phyloP scores from a whole-genome alignment of 2,113 vertebrate genomes.

The Chroicocephalus ridibundus region DNA sequence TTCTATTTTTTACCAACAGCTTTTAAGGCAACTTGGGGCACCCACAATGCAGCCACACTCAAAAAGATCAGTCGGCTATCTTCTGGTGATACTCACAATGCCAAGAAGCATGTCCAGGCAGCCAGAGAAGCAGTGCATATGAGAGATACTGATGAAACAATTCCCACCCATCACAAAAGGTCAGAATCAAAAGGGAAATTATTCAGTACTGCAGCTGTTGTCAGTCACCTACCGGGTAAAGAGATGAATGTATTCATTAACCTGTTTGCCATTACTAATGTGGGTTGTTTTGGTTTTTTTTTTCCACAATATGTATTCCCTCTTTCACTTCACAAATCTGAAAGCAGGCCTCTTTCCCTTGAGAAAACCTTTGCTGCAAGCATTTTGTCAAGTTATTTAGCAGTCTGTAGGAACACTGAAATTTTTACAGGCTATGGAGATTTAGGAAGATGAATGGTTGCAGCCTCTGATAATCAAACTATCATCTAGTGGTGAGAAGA shows the following conservation, averaged over 20 bases:
- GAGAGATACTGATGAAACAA: not conserved
- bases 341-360: not conserved
- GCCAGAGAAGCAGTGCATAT: not conserved
- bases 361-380: not conserved
- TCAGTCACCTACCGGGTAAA: not conserved
- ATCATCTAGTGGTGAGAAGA: not conserved
- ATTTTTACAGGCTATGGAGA: not conserved
- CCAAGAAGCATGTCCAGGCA: not conserved
- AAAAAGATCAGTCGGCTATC: not conserved
- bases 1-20: not conserved
- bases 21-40: not conserved
- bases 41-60: not conserved
- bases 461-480: not conserved
- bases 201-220: not conserved
- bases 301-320: not conserved
- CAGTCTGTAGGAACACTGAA: not conserved
- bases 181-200: not conserved
- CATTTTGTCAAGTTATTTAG: not conserved
- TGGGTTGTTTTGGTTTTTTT: not conserved
- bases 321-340: not conserved
- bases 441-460: not conserved
- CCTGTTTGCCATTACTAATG: not conserved
- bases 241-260: not conserved
- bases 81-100: accelerated
- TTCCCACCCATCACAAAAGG: not conserved